phyloP scores from a whole-genome alignment of 2,888 invertebrate genomes.

The Drosophila ezoana region DNA sequence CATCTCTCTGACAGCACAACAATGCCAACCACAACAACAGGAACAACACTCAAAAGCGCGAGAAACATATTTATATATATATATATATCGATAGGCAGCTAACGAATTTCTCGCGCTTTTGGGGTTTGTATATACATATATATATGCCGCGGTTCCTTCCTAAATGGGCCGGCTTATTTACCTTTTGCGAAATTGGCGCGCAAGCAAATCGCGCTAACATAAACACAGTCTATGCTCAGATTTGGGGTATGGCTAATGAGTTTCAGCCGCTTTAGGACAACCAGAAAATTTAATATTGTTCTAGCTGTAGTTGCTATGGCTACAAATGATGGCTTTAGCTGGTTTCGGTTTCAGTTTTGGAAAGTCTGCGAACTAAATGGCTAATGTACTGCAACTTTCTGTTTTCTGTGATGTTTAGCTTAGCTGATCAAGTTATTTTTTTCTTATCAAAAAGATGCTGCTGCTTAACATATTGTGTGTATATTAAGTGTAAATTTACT shows the following conservation, averaged over 20 bases:
- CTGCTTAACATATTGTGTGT: no score
- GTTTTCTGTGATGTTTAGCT: no score
- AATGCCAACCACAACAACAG: constrained; percentile 26
- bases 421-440: no score
- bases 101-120: constrained; percentile 35
- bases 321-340: constrained; percentile 33
- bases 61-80: constrained; percentile 2
- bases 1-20: constrained; percentile 39
- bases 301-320: constrained; percentile 3
- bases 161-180: constrained; percentile 48
- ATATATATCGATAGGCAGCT: constrained; percentile 12
- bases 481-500: no score
- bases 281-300: constrained; percentile 16
- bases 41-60: constrained; percentile 13
- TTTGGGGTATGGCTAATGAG: constrained; percentile 57
- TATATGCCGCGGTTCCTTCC: not conserved
- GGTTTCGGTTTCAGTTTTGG: constrained; percentile 16
- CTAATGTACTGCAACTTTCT: constrained; percentile 31
- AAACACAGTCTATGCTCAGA: constrained; percentile 30
- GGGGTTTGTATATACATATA: not conserved
- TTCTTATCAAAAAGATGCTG: no score
- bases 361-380: constrained; percentile 27
- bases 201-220: constrained; percentile 27
- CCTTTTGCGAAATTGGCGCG: constrained; percentile 46
- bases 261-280: constrained; percentile 16